Conservation (phyloP, 1,140 invertebrate species). For the Harpegnathos saltator region DNA sequence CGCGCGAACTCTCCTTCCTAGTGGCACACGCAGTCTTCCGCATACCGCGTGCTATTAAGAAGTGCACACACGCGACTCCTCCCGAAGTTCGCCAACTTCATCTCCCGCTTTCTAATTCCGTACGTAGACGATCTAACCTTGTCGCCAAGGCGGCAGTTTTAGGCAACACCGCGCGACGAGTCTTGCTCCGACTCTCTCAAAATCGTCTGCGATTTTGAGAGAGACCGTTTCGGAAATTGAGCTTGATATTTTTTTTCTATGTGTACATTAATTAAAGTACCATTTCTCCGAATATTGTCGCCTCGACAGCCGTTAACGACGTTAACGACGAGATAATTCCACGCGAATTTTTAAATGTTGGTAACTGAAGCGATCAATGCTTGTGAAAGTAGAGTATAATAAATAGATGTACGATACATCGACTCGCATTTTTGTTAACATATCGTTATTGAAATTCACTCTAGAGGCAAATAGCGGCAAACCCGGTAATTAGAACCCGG, state of each 20-base stretch:
- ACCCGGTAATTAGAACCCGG: constrained; percentile 2
- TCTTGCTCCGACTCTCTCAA: background rate
- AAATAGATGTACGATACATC: background rate
- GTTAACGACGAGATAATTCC: background rate
- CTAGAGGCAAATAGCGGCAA: background rate
- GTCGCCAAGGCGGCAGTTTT: constrained; percentile 18
- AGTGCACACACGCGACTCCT: constrained; percentile 31
- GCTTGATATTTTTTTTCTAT: too few species aligned
- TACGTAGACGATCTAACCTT: constrained; percentile 47
- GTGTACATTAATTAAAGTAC: background rate
- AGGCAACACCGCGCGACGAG: background rate
- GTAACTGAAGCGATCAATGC: too few species aligned
- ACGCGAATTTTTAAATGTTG: too few species aligned
- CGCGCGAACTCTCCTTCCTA: constrained; percentile 41
- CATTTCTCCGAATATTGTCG: background rate
- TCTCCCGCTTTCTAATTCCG: constrained; percentile 47
- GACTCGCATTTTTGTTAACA: background rate
- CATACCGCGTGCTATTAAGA: constrained; percentile 59
- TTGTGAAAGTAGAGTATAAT: background rate
- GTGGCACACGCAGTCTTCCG: constrained; percentile 54
- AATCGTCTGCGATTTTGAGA: background rate
- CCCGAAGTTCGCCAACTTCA: constrained; percentile 52
- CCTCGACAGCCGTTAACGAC: background rate
- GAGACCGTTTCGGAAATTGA: too few species aligned
- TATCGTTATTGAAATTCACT: background rate